These are phyloP conservation scores for Mimumesa dahlbomi DNA, from an alignment of 2,888 invertebrate genomes.

Conservation along the genomic window DNA sequence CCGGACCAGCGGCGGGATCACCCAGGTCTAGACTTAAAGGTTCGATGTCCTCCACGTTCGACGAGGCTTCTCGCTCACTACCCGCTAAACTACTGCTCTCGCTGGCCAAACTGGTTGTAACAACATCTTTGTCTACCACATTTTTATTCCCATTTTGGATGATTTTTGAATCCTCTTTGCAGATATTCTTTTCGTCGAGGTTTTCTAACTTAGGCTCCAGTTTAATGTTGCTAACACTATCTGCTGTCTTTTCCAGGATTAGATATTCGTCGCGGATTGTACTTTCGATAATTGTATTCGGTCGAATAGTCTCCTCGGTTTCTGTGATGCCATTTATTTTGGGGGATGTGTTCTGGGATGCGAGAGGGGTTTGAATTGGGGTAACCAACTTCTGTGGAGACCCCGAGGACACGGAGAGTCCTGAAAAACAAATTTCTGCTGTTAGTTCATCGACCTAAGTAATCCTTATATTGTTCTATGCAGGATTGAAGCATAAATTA, in stretches of 20 bases:
- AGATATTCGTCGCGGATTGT: no score
- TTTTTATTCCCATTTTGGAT: conserved; percentile 55
- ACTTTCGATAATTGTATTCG: no score
- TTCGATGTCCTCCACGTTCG: conserved; percentile 71
- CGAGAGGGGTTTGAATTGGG: conserved; percentile 70
- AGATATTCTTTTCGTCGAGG: conserved; percentile 50
- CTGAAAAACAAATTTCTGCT: conserved; percentile 55
- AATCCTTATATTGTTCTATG: neutral
- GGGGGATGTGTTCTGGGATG: conserved; percentile 70
- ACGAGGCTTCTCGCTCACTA: conserved; percentile 67
- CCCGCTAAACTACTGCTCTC: conserved; percentile 73
- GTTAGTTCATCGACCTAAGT: neutral
- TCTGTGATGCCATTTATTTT: conserved; percentile 70
- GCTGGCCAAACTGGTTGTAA: conserved; percentile 64
- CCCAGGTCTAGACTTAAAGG: conserved; percentile 74
- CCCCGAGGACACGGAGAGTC: conserved; percentile 75
- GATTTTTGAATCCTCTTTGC: conserved; percentile 48
- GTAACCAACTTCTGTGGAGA: conserved; percentile 74
- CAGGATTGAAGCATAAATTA: neutral
- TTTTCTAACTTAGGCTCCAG: conserved; percentile 68
- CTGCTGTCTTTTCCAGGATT: conserved; percentile 71
- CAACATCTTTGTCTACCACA: conserved; percentile 50
- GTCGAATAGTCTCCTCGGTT: conserved; percentile 68
- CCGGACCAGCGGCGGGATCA: conserved; percentile 69
- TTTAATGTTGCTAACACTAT: conserved; percentile 71